phyloP scores from a whole-genome alignment of 2,797 vertebrate species.

The Ambastaia sidthimunki region DNA sequence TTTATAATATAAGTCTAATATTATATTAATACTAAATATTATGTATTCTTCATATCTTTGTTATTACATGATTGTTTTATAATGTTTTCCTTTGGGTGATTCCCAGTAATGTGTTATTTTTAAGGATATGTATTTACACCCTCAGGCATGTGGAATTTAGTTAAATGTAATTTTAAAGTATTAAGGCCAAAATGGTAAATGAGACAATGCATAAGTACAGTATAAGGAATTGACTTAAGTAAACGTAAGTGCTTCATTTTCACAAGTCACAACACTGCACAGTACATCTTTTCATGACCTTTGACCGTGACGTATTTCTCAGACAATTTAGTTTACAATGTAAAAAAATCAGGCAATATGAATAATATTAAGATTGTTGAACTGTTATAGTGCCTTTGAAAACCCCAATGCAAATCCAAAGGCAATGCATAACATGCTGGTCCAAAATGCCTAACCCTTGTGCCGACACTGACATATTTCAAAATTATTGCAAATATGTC shows the following conservation, averaged over 20 bases:
- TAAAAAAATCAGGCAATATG: no score
- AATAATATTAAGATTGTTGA: no score
- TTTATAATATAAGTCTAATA: no score
- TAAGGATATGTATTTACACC: not conserved
- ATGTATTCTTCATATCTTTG: no score
- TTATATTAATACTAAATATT: no score
- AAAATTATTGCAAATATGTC: conserved; percentile 15
- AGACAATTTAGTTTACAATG: not conserved
- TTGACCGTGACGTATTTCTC: conserved; percentile 30
- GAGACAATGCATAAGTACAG: not conserved
- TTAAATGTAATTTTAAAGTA: not conserved
- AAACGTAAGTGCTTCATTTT: not conserved
- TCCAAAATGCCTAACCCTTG: conserved; percentile 25
- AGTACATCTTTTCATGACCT: conserved; percentile 17
- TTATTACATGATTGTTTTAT: no score
- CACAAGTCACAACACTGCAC: conserved; percentile 7
- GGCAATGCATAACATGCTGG: conserved; percentile 4
- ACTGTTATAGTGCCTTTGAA: no score
- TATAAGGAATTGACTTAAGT: not conserved
- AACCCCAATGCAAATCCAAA: not conserved
- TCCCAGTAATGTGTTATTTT: not conserved
- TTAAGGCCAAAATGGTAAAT: not conserved
- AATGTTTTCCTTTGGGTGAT: not conserved
- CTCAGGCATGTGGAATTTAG: not conserved
- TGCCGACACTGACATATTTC: conserved; percentile 21